Percentiles rank a stretch among this genome's conserved stretches.
phyloP scores from a whole-genome alignment of 64 coral and sea anemone species.

The Actinia tenebrosa region DNA sequence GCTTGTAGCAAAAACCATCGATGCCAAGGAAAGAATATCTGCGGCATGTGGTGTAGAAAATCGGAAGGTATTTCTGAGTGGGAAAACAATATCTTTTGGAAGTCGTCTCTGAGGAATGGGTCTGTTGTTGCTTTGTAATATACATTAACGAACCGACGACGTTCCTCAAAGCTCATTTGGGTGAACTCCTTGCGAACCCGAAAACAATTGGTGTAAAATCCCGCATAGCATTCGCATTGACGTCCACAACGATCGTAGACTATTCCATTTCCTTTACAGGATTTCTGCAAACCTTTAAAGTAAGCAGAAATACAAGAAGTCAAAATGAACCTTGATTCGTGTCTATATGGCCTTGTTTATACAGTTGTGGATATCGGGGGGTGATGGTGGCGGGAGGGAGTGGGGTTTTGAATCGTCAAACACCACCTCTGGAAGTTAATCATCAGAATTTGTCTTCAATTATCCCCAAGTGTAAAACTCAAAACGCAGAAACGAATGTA shows the following conservation, averaged over 20 bases:
- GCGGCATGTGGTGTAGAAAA: slow-evolving; percentile 58
- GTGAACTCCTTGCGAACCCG: slow-evolving; percentile 60
- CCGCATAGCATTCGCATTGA: slow-evolving; percentile 21
- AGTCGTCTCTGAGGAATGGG: slow-evolving; percentile 28
- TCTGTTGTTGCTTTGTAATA: slow-evolving; percentile 49
- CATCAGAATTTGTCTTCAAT: too few relatives aligned
- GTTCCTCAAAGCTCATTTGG: slow-evolving; percentile 41
- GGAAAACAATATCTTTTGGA: slow-evolving; percentile 22
- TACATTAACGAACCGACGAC: slow-evolving; percentile 30
- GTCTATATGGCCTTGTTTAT: too few relatives aligned
- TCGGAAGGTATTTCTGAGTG: slow-evolving; percentile 28
- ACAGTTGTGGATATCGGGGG: too few relatives aligned
- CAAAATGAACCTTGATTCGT: too few relatives aligned
- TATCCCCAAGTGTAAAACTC: too few relatives aligned
- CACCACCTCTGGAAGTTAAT: too few relatives aligned
- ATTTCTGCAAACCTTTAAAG: not conserved
- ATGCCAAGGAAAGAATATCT: slow-evolving; percentile 82
- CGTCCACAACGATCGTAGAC: slow-evolving; percentile 27
- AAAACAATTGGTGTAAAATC: not conserved
- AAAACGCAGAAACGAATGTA: too few relatives aligned
- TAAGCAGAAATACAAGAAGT: not conserved
- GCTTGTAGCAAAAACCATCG: slow-evolving; percentile 61
- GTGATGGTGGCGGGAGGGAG: too few relatives aligned
- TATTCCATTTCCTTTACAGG: not conserved
- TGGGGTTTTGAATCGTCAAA: too few relatives aligned